Evolutionary conservation across 2,113 vertebrate genomes (phyloP).

Genomic region (Antidorcas marsupialis): DNA sequence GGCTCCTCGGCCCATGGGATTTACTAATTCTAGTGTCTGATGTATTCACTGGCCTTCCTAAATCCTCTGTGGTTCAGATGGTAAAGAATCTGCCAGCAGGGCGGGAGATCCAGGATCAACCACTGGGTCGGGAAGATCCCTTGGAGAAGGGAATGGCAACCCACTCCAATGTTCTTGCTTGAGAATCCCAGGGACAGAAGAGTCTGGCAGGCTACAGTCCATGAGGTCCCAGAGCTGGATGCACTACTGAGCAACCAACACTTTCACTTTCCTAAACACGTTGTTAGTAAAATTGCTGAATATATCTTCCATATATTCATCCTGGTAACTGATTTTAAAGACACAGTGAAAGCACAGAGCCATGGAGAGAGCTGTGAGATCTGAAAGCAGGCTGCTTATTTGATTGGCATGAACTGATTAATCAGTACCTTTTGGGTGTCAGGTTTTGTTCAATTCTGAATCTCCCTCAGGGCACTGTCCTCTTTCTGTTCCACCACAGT

Average conservation of each 20-base stretch:
- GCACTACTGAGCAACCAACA: not conserved
- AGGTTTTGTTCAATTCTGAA: not conserved
- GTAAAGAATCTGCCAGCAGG: not conserved
- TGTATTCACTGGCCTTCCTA: not conserved
- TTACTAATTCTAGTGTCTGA: not conserved
- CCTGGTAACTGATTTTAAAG: not conserved
- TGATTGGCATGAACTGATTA: not conserved
- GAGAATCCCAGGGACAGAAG: not conserved
- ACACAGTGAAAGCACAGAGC: not conserved
- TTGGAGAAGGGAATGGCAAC: not conserved
- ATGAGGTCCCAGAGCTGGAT: not conserved
- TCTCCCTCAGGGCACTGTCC: not conserved
- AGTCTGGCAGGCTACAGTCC: not conserved
- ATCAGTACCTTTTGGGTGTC: not conserved
- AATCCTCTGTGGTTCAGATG: not conserved
- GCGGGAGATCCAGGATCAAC: not conserved
- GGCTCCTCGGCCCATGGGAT: too few relatives aligned
- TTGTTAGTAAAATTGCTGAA: not conserved
- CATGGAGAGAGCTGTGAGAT: not conserved
- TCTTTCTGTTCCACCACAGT: not conserved
- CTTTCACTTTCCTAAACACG: not conserved
- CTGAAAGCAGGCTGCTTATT: not conserved
- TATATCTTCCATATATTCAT: not conserved
- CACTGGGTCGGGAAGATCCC: not conserved
- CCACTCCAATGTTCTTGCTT: not conserved